Evolutionary conservation across 2,113 vertebrate genomes (phyloP), one percentile per base, ranked within the genome.

Genomic region (Caranx melampygus): DNA sequence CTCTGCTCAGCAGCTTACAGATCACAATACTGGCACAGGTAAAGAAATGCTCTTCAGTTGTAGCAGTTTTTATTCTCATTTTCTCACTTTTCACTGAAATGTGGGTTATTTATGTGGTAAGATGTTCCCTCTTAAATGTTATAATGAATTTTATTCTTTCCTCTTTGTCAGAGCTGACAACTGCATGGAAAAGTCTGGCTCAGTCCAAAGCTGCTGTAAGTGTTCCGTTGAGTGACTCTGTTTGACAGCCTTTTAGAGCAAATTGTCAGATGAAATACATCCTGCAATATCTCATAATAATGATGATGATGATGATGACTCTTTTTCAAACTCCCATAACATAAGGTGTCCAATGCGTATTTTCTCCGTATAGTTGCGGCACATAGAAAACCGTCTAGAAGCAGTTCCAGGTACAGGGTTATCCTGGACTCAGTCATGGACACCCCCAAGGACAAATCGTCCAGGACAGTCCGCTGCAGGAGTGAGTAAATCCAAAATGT

Each of bases 201-300:
- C 96, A 97, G 91, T 96, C 95, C 92, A 98, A 98, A 93, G 94
- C 96, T 95, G 95, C 97, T 91, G 97, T 99, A 95, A 97, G 98
- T 35, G 72, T 72, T 62, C 33, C 65, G 26, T 6, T 40, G 5
- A 66, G 63, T 47, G 11, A 20, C 9, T 62, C 49, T 72, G 18
- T 57, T 75, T 72, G 34, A 49, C 26, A 45, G 3, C 16, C 15
- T 11, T 64, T 71, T 2, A 35, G n/a, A 58, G 33, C 34, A 2
- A 51, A 18, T 14, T 33, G 2, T 15, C 4, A 35, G 20, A 49
- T 37, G 2, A 34, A 60, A 54, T 64, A 15, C 6, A 67, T 1
- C 51, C 11, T 75, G 9, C 6, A 45, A 52, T 66, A 47, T 58
- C 4, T 37, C 21, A 35, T 60, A 9, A 58, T 54, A 14, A 67